Conservation (phyloP, 2,888 invertebrate genomes). For the Elysia crispata region DNA sequence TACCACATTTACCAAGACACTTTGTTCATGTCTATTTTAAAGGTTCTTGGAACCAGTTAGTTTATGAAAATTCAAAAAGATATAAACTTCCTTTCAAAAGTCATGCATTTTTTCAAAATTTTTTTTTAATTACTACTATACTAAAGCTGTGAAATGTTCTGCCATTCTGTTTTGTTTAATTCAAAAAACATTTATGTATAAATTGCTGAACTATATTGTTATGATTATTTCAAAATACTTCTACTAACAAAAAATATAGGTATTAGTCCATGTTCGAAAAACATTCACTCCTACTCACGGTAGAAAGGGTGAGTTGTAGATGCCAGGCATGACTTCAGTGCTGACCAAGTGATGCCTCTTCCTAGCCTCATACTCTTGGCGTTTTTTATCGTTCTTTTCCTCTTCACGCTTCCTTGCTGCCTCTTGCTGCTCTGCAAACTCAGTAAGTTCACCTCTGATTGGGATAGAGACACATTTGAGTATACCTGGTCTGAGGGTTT, state of each 20-base stretch:
- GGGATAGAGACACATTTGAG: background rate
- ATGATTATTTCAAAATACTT: no score
- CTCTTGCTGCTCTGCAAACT: conserved; percentile 73
- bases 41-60: background rate
- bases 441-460: conserved; percentile 69
- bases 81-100: no score
- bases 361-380: conserved; percentile 64
- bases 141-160: no score
- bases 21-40: no score
- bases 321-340: conserved; percentile 75
- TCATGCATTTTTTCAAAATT: no score
- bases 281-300: conserved; percentile 60
- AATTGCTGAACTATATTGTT: no score
- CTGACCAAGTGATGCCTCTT: conserved; percentile 75
- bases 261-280: no score
- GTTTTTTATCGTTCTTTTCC: conserved; percentile 62
- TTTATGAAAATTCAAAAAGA: background rate
- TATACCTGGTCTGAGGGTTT: background rate
- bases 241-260: no score
- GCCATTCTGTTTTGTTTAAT: no score
- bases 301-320: conserved; percentile 75
- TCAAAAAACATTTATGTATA: no score
- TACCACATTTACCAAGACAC: no score
- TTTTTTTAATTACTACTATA: no score
- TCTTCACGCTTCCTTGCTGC: conserved; percentile 59